Percentiles rank a stretch among this genome's conserved stretches.
phyloP scores from a whole-genome alignment of 2,113 vertebrate genomes.

The Nannospalax galili region DNA sequence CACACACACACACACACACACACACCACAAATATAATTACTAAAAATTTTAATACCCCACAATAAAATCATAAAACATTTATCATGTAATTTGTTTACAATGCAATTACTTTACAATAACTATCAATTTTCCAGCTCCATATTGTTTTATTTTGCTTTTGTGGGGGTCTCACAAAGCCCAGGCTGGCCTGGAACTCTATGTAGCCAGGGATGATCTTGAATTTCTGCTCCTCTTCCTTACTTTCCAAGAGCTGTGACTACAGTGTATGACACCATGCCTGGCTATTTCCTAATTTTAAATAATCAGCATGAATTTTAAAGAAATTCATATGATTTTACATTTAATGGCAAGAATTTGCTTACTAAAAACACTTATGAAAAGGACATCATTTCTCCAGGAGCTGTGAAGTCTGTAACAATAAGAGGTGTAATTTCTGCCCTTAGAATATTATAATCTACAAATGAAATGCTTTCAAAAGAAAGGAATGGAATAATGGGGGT shows the following conservation, averaged over 20 bases:
- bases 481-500: background rate
- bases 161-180: background rate
- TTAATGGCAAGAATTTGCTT: conserved; percentile 13
- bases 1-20: too few species aligned
- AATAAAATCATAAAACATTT: background rate
- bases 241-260: background rate
- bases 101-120: background rate
- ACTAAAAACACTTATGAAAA: background rate
- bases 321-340: background rate
- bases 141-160: background rate
- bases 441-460: background rate
- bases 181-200: background rate
- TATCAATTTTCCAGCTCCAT: background rate
- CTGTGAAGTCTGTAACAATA: background rate
- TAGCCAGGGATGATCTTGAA: background rate
- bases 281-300: background rate
- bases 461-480: background rate
- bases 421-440: background rate
- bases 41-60: too few species aligned
- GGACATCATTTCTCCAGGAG: background rate
- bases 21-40: too few species aligned
- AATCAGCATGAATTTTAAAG: background rate
- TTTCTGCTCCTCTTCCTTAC: background rate
- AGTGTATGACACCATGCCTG: background rate
- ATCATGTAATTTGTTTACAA: background rate